phyloP scores from a whole-genome alignment of 2,797 vertebrate genomes.

The Acestrorhynchus altus region DNA sequence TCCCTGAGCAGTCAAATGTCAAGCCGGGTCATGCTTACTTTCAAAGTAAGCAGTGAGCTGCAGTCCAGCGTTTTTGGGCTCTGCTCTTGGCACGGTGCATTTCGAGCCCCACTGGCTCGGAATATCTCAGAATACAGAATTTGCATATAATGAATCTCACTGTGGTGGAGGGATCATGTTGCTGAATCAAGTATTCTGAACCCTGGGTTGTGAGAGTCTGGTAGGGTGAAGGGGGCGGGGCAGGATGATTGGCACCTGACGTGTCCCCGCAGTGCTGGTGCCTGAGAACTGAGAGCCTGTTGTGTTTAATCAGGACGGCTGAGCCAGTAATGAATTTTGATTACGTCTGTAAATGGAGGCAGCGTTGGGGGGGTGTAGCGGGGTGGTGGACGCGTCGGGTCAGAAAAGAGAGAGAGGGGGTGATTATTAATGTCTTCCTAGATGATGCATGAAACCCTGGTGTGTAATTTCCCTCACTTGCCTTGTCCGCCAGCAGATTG shows the following conservation, averaged over 20 bases:
- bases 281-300: constrained; percentile 86
- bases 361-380: constrained; percentile 53
- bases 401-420: constrained; percentile 42
- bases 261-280: constrained; percentile 68
- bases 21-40: neutral
- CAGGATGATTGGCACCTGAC: constrained; percentile 68
- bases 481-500: constrained; percentile 97
- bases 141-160: constrained; percentile 58
- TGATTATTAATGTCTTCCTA: constrained; percentile 97
- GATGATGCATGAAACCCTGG: constrained; percentile 99
- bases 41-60: neutral
- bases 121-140: constrained; percentile 7
- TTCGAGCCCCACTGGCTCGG: neutral
- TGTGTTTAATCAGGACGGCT: constrained; percentile 98
- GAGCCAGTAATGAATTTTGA: constrained; percentile 99
- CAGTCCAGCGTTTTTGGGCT: neutral
- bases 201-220: constrained; percentile 43
- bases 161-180: constrained; percentile 25
- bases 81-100: neutral
- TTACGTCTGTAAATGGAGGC: constrained; percentile 95
- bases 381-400: constrained; percentile 52
- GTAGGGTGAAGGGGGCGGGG: constrained; percentile 42
- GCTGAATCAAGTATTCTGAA: constrained; percentile 22
- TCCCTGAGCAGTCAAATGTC: neutral
- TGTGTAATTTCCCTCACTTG: constrained; percentile 96